Percentiles rank a stretch among this genome's conserved stretches.
These are phyloP conservation scores for Falco rusticolus DNA, from an alignment of 2,797 vertebrate genomes.

Conservation along the genomic window DNA sequence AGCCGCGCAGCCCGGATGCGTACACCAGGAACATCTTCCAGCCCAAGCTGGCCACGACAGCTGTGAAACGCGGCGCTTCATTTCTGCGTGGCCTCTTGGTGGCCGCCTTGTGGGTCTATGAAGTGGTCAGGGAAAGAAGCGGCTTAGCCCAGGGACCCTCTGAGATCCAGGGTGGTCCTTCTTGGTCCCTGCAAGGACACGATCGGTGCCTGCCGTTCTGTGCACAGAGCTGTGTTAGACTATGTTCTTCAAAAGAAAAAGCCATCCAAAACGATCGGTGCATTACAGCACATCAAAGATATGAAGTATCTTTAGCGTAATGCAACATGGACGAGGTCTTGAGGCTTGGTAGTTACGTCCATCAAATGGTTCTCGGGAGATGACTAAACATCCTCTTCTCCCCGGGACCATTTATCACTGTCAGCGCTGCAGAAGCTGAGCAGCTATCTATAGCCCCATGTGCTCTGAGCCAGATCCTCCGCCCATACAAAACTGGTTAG, in stretches of 20 bases:
- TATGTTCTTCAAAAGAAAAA: background rate
- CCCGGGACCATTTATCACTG: background rate
- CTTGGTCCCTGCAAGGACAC: background rate
- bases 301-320: background rate
- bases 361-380: background rate
- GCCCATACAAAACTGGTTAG: background rate
- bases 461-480: background rate
- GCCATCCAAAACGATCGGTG: background rate
- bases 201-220: background rate
- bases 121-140: background rate
- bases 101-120: background rate
- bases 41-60: background rate
- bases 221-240: too few species aligned
- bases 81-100: background rate
- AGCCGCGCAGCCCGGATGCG: background rate
- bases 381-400: background rate
- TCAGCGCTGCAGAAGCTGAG: background rate
- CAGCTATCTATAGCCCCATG: background rate
- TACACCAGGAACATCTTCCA: background rate
- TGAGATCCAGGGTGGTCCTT: background rate
- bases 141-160: background rate
- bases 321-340: background rate
- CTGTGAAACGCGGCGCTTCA: background rate
- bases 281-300: background rate
- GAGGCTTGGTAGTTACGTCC: background rate